Evolutionary conservation across 2,888 invertebrate species (phyloP).

Genomic region (Drosophila maculinotata): DNA sequence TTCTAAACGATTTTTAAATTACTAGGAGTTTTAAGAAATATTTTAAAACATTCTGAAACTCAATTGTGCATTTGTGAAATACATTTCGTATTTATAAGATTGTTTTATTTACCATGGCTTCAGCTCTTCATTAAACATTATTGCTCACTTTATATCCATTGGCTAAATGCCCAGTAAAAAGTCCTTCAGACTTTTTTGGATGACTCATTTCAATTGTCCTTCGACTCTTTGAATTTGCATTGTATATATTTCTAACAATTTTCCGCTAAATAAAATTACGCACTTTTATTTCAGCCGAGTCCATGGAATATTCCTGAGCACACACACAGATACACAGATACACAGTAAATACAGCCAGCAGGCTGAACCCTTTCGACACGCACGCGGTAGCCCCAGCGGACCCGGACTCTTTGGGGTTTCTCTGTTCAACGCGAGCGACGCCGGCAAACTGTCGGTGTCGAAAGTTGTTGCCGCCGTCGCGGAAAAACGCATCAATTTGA

Average conservation of each 20-base stretch:
- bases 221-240: conserved; percentile 3
- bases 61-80: not conserved
- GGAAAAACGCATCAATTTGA: conserved; percentile 78
- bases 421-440: conserved; percentile 67
- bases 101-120: conserved; percentile 24
- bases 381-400: conserved; percentile 21
- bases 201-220: conserved; percentile 25
- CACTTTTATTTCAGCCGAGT: conserved; percentile 27
- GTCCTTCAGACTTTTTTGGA: conserved; percentile 9
- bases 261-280: conserved; percentile 28
- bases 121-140: conserved; percentile 2
- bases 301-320: conserved; percentile 1
- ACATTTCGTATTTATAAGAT: not conserved
- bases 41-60: not conserved
- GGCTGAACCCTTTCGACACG: conserved; percentile 42
- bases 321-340: conserved; percentile 12
- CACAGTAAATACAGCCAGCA: not conserved
- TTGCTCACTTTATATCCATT: not conserved
- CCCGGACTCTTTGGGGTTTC: conserved; percentile 43
- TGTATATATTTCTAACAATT: conserved; percentile 2
- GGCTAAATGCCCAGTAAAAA: not conserved
- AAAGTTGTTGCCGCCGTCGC: conserved; percentile 62
- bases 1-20: too few relatives aligned
- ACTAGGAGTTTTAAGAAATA: not conserved
- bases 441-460: conserved; percentile 67